A percentile compares a stretch with the other conserved stretches of the same genome.
Conservation (phyloP, 2,888 invertebrate genomes). For the Chloromyia formosa region DNA sequence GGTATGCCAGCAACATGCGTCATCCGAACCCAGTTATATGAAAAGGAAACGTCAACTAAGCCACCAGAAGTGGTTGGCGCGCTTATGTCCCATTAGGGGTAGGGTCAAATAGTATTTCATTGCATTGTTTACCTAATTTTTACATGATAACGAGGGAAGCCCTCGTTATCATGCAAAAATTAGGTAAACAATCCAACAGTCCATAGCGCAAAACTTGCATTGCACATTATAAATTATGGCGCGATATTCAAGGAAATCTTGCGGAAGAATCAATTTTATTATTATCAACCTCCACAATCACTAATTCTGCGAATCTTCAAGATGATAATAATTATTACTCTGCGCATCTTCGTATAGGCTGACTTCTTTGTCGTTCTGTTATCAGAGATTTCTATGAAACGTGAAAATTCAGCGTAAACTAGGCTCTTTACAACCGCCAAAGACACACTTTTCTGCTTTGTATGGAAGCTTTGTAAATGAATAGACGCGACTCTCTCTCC, state of each 20-base stretch:
- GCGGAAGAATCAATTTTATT: slow-evolving; percentile 37
- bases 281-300: slow-evolving; percentile 8
- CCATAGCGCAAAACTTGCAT: no score
- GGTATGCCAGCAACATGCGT: no score
- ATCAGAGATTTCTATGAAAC: slow-evolving; percentile 37
- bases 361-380: slow-evolving; percentile 6
- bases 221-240: no score
- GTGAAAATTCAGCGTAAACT: neutral
- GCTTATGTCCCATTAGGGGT: no score
- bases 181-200: no score
- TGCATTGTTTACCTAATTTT: no score
- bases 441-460: slow-evolving; percentile 1
- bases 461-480: slow-evolving; percentile 11
- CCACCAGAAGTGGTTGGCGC: no score
- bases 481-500: slow-evolving; percentile 2
- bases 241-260: slow-evolving; percentile 8
- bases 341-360: neutral
- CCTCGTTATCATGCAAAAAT: no score
- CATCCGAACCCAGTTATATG: no score
- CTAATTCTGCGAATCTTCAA: slow-evolving; percentile 25
- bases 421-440: neutral
- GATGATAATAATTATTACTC: slow-evolving; percentile 15
- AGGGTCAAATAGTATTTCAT: no score
- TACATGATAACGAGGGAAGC: no score
- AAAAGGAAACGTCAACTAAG: no score